These are phyloP conservation scores for Falco peregrinus DNA, from an alignment of 2,797 vertebrate species.

Conservation along the genomic window DNA sequence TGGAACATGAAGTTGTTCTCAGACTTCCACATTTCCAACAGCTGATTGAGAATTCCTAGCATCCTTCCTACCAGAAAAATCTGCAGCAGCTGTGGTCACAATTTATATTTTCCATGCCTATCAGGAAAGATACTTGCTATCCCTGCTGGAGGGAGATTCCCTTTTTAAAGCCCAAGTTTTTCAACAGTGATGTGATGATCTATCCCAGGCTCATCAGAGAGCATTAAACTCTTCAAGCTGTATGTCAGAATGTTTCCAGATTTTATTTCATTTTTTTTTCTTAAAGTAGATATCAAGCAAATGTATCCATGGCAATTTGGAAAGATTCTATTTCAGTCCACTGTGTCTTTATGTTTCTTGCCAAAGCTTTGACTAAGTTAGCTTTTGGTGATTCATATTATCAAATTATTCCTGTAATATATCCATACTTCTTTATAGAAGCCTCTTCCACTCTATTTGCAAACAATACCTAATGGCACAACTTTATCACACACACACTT, in stretches of 20 bases:
- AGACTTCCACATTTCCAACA: conserved; percentile 38
- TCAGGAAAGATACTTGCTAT: conserved; percentile 1
- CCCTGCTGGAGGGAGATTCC: background rate
- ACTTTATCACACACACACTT: background rate
- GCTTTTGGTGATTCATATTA: conserved; percentile 42
- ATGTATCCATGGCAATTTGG: conserved; percentile 12
- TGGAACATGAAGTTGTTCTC: conserved; percentile 21
- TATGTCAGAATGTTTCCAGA: conserved; percentile 39
- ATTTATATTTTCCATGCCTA: conserved; percentile 26
- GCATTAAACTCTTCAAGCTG: background rate
- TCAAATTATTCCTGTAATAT: conserved; percentile 60
- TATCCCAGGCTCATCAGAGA: background rate
- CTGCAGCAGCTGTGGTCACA: background rate
- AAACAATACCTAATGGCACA: background rate
- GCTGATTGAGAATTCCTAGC: conserved; percentile 42
- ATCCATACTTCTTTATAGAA: conserved; percentile 1
- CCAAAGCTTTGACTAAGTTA: conserved; percentile 49
- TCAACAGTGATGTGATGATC: background rate
- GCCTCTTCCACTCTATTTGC: background rate
- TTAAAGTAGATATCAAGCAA: conserved; percentile 17
- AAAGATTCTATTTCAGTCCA: conserved; percentile 48
- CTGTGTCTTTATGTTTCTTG: conserved; percentile 25
- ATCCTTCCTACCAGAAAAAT: conserved; percentile 27
- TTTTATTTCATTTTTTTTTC: background rate
- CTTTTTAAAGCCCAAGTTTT: conserved; percentile 11